Evolutionary conservation across 2,888 invertebrate genomes (phyloP).

Genomic region (Dryocosmus kuriphilus): DNA sequence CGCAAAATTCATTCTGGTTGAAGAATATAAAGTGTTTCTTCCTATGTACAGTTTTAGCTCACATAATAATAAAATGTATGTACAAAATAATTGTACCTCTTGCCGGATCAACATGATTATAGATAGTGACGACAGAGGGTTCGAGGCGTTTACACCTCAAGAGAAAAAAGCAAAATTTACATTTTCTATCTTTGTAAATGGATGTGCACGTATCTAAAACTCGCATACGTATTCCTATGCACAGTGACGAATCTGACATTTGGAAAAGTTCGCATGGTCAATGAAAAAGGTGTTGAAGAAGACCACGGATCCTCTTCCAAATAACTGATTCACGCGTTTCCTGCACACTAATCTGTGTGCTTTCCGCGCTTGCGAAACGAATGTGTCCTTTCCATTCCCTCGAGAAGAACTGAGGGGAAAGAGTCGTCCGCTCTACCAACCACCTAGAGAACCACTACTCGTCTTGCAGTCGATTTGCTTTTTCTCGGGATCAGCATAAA

Average conservation of each 20-base stretch:
- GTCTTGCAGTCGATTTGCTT: slow-evolving; percentile 94
- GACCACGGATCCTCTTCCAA: slow-evolving; percentile 59
- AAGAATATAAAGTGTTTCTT: slow-evolving; percentile 13
- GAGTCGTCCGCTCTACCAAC: slow-evolving; percentile 69
- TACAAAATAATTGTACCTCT: slow-evolving; percentile 9
- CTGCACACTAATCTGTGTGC: slow-evolving; percentile 21
- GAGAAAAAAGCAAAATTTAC: slow-evolving; percentile 28
- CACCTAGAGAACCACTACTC: slow-evolving; percentile 79
- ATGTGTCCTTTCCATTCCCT: slow-evolving; percentile 51
- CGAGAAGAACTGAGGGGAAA: slow-evolving; percentile 48
- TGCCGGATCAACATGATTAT: neutral
- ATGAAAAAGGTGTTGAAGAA: slow-evolving; percentile 3
- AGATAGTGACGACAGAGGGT: slow-evolving; percentile 1
- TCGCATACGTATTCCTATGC: slow-evolving; percentile 23
- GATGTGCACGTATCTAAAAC: slow-evolving; percentile 13
- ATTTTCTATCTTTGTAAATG: neutral
- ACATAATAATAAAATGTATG: slow-evolving; percentile 36
- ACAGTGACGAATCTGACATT: slow-evolving; percentile 58
- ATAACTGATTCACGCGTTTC: slow-evolving; percentile 57
- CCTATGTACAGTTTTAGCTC: slow-evolving; percentile 24
- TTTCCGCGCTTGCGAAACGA: slow-evolving; percentile 24
- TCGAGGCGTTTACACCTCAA: slow-evolving; percentile 17
- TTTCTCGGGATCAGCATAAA: slow-evolving; percentile 84
- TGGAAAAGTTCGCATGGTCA: slow-evolving; percentile 57
- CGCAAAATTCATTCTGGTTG: neutral